Conservation (phyloP, 2,797 vertebrate genomes). For the Leuciscus waleckii region DNA sequence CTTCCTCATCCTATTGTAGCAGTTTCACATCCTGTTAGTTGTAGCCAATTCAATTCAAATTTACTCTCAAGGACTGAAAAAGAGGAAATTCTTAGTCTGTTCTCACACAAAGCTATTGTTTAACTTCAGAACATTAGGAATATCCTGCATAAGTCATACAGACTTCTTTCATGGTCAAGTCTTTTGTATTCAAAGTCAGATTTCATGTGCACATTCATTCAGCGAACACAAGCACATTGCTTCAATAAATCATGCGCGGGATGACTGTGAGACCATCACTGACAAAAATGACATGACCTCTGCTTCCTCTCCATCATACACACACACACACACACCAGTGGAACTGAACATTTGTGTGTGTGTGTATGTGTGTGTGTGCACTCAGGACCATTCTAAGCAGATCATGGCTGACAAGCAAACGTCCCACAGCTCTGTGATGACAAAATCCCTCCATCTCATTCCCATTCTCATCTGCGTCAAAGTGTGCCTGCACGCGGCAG, state of each 20-base stretch:
- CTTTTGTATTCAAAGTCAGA: neutral
- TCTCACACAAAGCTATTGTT: neutral
- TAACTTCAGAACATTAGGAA: neutral
- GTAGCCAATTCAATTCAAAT: neutral
- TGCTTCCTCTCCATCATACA: slow-evolving; percentile 4
- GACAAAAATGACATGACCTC: slow-evolving; percentile 35
- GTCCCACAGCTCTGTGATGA: slow-evolving; percentile 39
- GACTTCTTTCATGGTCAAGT: neutral
- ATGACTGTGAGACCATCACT: slow-evolving; percentile 19
- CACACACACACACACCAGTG: slow-evolving; percentile 10
- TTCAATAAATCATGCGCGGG: slow-evolving; percentile 28
- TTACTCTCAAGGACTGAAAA: neutral
- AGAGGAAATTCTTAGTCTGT: neutral
- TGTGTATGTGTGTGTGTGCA: neutral
- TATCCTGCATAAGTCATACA: neutral
- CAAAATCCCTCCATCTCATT: slow-evolving; percentile 45
- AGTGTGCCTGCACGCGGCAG: slow-evolving; percentile 26
- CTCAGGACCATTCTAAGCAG: slow-evolving; percentile 23
- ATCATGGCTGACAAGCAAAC: slow-evolving; percentile 39
- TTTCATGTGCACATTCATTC: neutral
- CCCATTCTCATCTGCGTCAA: slow-evolving; percentile 37
- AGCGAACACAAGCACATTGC: neutral
- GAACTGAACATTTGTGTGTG: neutral
- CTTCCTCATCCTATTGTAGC: neutral
- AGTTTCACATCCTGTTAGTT: neutral